Evolutionary conservation across 1,140 invertebrate genomes (phyloP).

Genomic region (Ganaspis sp.): DNA sequence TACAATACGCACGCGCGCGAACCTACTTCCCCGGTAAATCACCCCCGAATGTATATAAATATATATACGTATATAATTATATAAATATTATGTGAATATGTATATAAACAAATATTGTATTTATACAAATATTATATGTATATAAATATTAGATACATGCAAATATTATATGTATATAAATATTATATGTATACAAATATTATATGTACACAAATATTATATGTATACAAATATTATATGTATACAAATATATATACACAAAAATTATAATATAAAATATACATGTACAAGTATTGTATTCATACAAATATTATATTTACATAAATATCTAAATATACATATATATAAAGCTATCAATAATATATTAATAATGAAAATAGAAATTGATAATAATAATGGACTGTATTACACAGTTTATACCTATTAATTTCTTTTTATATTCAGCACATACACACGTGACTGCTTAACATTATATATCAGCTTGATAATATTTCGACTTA

Average conservation of each 20-base stretch:
- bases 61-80: slow-evolving; percentile 20
- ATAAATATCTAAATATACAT: slow-evolving; percentile 33
- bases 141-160: slow-evolving; percentile 34
- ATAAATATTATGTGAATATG: too few relatives aligned
- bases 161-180: slow-evolving; percentile 20
- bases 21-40: slow-evolving; percentile 14
- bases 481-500: slow-evolving; percentile 30
- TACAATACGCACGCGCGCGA: slow-evolving; percentile 23
- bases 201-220: too few relatives aligned
- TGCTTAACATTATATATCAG: slow-evolving; percentile 38
- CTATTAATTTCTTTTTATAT: slow-evolving; percentile 42
- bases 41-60: slow-evolving; percentile 22
- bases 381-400: slow-evolving; percentile 21
- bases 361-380: too few relatives aligned
- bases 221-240: too few relatives aligned
- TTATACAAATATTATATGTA: too few relatives aligned
- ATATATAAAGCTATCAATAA: background rate
- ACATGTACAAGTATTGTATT: too few relatives aligned
- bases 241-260: slow-evolving; percentile 35
- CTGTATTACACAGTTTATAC: slow-evolving; percentile 34
- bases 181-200: too few relatives aligned
- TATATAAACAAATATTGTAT: too few relatives aligned
- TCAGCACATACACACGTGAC: slow-evolving; percentile 44
- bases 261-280: too few relatives aligned
- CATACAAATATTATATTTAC: slow-evolving; percentile 33